Base-by-base conservation (phyloP, 2,113 vertebrate species). In the Nerophis lumbriciformis region DNA sequence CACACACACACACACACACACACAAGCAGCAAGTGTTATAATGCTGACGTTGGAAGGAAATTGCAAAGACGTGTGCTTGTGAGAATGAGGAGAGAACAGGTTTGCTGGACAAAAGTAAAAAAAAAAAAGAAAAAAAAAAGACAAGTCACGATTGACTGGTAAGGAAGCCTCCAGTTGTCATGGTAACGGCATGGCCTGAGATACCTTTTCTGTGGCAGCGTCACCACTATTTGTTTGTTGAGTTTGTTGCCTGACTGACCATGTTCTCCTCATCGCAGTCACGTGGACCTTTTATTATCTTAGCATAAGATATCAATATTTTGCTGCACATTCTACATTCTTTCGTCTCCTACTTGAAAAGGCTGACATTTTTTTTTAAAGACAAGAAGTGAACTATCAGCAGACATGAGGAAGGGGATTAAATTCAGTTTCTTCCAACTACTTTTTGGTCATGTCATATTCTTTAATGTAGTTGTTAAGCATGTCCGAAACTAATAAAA, bases 121-220 rank as follows among this genome's bases (percentile, higher is more conserved):
- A 59, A 55, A 53, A 39, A 21, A 39, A 56, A 69, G 64, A 65
- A 68, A 66, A 61, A 73, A 86, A 77, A 69, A 59, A 75, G 71
- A 90, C 73, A 79, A 87, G 87, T 84, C 85, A 80, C 35, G 76
- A 71, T 83, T 85, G 83, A 71, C 78, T 85, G 87, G 76, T 44
- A 61, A 84, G 79, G 42, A 70, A 48, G 51, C 70, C 78, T 89
- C 81, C 67, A 72, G 88, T 91, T 91, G 91, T 87, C 89, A 91
- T 90, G 90, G 90, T 91, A 92, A 92, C 91, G 90, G 84, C 86
- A 79, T 81, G 83, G 83, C 86, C 79, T 14, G 76, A 83, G 69
- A 65, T 47, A 61, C 68, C 68, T 71, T 39, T 66, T 28, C 47
- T 50, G 63, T 69, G 47, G 42, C 72, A 59, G 73, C 72, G 74